phyloP scores from a whole-genome alignment of 2,113 vertebrate species.

The Ciconia maguari region DNA sequence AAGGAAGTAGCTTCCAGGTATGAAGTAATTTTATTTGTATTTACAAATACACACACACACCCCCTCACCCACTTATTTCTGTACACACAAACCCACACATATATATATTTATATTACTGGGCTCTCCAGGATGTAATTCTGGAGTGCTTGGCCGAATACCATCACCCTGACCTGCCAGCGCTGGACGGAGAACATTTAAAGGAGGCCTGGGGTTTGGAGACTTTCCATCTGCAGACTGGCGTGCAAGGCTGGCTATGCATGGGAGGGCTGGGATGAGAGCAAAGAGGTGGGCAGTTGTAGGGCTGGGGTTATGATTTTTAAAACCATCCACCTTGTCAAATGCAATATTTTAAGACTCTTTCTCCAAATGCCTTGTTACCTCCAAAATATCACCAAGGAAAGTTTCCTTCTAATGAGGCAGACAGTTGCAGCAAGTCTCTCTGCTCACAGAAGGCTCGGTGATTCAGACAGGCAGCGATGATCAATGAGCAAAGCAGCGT shows the following conservation, averaged over 20 bases:
- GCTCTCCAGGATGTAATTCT: not conserved
- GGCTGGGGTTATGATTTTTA: not conserved
- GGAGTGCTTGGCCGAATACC: not conserved
- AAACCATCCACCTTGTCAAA: not conserved
- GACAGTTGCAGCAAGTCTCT: not conserved
- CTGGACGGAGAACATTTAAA: not conserved
- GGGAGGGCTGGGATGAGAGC: not conserved
- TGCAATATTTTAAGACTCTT: not conserved
- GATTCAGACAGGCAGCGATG: not conserved
- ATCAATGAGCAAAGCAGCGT: conserved; percentile 1
- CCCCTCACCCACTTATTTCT: not conserved
- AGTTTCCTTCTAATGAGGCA: not conserved
- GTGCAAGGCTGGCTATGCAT: not conserved
- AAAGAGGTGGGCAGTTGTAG: not conserved
- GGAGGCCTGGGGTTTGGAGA: not conserved
- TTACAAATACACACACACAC: not conserved
- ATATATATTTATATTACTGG: not conserved
- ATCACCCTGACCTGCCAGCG: not conserved
- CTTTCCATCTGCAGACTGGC: not conserved
- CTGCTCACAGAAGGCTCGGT: not conserved
- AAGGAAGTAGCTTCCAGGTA: not conserved
- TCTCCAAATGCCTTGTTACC: not conserved
- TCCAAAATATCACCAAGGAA: not conserved
- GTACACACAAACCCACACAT: not conserved
- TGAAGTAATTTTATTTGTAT: not conserved